Evolutionary conservation across 1,140 invertebrate species (phyloP), one percentile per base, ranked within the genome.

Genomic region (Ceratina japonica): DNA sequence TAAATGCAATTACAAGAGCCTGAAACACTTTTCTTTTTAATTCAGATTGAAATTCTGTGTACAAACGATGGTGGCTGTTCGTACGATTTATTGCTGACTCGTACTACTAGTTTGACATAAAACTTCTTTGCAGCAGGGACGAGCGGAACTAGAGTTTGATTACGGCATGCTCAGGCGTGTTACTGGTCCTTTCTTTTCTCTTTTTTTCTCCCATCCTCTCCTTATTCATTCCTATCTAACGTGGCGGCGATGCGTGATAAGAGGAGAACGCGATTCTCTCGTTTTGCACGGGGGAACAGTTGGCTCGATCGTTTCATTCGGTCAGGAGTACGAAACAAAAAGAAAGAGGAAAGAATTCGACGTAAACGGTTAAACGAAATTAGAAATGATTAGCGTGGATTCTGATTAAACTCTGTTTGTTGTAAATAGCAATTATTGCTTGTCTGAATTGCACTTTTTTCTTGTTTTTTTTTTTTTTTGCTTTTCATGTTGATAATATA

Each of bases 371-470:
- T 15, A 72, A 27, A 51, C 24, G 15, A 8, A 12, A 16, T 22
- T 77, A 31, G 79, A 66, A 82, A 75, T n/a, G 81, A 79, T 87
- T 71, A 77, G 83, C 80, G 81, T 80, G 70, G 79, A 70, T 78
- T 78, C 72, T 86, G 82, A 73, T 86, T 88, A 56, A 44, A 44
- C 85, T 65, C 83, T 81, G 84, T 87, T 44, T 81, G 79, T 87
- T 80, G 31, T 75, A 58, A 59, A 63, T 56, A 49, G 56, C 37
- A 44, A 44, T 8, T 44, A 44, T 44, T 44, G 3, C 37, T 44
- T 44, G 37, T 44, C 37, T 44, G 37, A 44, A 44, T 44, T 44
- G 37, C 37, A 44, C 37, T 44, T 44, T 10, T 44, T 37, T 37
- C 37, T n/a, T n/a, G n/a, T n/a, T n/a, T n/a, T 44, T 10, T 44